Conservation (phyloP, 2,888 invertebrate species). For the Hartigia nigra region DNA sequence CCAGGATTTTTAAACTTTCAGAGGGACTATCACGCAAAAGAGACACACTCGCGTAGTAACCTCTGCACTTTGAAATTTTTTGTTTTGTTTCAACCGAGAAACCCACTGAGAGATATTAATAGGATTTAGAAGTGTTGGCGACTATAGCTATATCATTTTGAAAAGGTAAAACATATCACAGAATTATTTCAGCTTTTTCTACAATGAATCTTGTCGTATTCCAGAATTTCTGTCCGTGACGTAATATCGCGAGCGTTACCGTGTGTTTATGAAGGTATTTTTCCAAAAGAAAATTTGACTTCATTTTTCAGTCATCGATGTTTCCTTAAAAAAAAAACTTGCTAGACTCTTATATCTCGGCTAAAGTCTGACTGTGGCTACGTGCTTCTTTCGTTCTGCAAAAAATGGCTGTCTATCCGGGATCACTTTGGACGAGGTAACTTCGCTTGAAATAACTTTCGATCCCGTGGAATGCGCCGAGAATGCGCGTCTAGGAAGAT, state of each 20-base stretch:
- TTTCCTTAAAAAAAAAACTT: background rate
- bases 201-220: background rate
- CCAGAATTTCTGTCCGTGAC: background rate
- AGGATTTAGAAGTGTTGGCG: background rate
- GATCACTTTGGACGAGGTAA: background rate
- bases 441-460: background rate
- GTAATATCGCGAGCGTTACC: background rate
- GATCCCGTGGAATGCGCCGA: background rate
- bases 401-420: background rate
- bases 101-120: background rate
- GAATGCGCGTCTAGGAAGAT: background rate
- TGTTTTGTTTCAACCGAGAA: background rate
- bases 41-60: background rate
- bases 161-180: background rate
- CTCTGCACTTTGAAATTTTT: background rate
- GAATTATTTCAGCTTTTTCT: background rate
- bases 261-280: background rate
- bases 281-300: background rate
- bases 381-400: background rate
- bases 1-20: background rate
- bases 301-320: background rate
- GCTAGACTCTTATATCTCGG: background rate
- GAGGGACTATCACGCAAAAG: background rate
- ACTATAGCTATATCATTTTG: background rate
- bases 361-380: background rate